Evolutionary conservation across 2,797 vertebrate genomes (phyloP), one percentile per base, ranked within the genome.

Genomic region (Onychomys leucogaster): DNA sequence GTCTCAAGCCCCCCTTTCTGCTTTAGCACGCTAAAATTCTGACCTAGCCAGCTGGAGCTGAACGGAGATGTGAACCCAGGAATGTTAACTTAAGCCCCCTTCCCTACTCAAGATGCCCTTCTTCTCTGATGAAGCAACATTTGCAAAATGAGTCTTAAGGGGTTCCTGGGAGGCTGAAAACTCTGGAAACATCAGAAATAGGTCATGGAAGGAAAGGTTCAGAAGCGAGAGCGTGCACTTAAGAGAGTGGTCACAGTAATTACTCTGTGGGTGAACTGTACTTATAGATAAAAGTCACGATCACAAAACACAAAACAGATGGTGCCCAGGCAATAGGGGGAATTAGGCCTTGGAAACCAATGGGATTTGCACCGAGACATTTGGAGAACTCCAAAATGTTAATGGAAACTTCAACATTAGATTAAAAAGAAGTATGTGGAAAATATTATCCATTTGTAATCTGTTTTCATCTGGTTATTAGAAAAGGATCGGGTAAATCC

Each of bases 271-370:
- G 92, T 95, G 86, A 97, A 93, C 69, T 78, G 75, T 95, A 81
- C 95, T 96, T 97, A 90, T 0, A 96, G 97, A 95, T 97, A 96
- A 98, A 98, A 98, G 91, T 95, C 94, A 80, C 12, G 76, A 88
- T 84, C 86, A 55, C 94, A 97, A 98, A 97, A 95, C 97, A 69
- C 49, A 97, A 95, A 97, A 91, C 96, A 97, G 96, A 96, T 97
- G 96, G 96, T 94, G 75, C 37, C 63, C 77, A 91, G 75, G 92
- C 63, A 92, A 73, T 16, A 61, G 52, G n/a, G 93, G 90, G 55
- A 96, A 95, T 94, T 93, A 63, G 91, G 95, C 52, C 57, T 94
- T 95, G 83, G 86, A 90, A 95, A 94, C 89, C 92, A 86, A 2
- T 52, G 95, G 87, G n/a, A 96, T 97, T 96, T 97, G 94, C 69